These are phyloP conservation scores for Neodiprion virginianus DNA, from an alignment of 1,140 invertebrate genomes.

Conservation along the genomic window DNA sequence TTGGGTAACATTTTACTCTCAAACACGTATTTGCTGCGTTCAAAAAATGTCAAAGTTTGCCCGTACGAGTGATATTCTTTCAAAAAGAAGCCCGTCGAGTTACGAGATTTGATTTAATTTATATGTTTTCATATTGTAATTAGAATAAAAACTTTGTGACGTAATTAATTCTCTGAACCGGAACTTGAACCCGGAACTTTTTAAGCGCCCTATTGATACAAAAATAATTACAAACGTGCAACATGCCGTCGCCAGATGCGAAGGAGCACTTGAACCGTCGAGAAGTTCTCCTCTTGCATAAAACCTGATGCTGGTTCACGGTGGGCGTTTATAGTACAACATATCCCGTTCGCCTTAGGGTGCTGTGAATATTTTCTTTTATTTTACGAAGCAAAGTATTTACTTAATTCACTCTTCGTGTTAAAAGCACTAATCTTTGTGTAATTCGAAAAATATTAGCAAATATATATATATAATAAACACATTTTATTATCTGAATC, in stretches of 20 bases:
- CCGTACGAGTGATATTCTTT: too few species aligned
- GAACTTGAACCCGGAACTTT: slow-evolving; percentile 1
- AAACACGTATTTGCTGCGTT: slow-evolving; percentile 20
- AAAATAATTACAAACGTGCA: not conserved
- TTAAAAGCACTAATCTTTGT: too few species aligned
- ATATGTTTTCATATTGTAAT: too few species aligned
- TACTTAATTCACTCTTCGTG: too few species aligned
- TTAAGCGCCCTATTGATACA: not conserved
- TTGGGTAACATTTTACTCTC: slow-evolving; percentile 22
- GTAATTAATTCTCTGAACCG: slow-evolving; percentile 8
- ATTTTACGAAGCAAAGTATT: too few species aligned
- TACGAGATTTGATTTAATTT: too few species aligned
- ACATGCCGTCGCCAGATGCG: slow-evolving; percentile 36
- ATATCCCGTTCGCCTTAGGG: not conserved
- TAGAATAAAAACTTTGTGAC: too few species aligned
- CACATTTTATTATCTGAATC: not conserved
- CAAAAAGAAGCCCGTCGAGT: too few species aligned
- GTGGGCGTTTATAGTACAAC: not conserved
- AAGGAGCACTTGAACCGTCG: slow-evolving; percentile 13
- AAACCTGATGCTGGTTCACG: slow-evolving; percentile 16
- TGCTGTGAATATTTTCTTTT: not conserved
- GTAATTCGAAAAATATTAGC: too few species aligned
- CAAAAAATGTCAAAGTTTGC: slow-evolving; percentile 9
- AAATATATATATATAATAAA: not conserved
- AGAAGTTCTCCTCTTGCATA: slow-evolving; percentile 24